A percentile compares a stretch with the other conserved stretches of the same genome.
Evolutionary conservation across 2,113 vertebrate genomes (phyloP).

Genomic region (Rutilus rutilus): DNA sequence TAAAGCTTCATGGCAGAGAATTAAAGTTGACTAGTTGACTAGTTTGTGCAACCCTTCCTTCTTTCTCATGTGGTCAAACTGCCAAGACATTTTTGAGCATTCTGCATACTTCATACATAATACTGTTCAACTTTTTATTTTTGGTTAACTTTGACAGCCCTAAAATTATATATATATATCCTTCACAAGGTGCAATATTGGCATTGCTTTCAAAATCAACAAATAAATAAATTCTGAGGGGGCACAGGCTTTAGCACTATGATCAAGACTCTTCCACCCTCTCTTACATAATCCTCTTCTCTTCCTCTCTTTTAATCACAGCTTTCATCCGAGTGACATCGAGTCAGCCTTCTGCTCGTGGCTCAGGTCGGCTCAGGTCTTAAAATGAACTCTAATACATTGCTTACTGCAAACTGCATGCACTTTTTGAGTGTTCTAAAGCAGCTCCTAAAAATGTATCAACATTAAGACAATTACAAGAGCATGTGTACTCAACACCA

Average conservation of each 20-base stretch:
- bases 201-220: background rate
- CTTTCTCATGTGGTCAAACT: too few relatives aligned
- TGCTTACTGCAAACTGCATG: background rate
- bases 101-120: too few relatives aligned
- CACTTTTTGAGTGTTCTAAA: background rate
- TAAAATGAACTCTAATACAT: background rate
- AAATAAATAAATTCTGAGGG: background rate
- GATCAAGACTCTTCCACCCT: background rate
- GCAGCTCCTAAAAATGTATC: background rate
- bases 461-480: background rate
- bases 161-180: too few relatives aligned
- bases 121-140: too few relatives aligned
- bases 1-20: too few relatives aligned
- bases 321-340: background rate
- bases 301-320: conserved; percentile 19
- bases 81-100: too few relatives aligned
- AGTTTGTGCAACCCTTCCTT: too few relatives aligned
- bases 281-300: background rate
- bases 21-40: too few relatives aligned
- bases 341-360: background rate
- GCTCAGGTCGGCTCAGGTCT: background rate
- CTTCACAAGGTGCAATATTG: too few relatives aligned
- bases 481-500: background rate
- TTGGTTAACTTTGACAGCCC: too few relatives aligned
- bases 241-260: background rate